Percentiles rank a stretch among this genome's conserved stretches.
These are phyloP conservation scores for Trichoplusia ni DNA, from an alignment of 1,140 invertebrate genomes.

Conservation along the genomic window DNA sequence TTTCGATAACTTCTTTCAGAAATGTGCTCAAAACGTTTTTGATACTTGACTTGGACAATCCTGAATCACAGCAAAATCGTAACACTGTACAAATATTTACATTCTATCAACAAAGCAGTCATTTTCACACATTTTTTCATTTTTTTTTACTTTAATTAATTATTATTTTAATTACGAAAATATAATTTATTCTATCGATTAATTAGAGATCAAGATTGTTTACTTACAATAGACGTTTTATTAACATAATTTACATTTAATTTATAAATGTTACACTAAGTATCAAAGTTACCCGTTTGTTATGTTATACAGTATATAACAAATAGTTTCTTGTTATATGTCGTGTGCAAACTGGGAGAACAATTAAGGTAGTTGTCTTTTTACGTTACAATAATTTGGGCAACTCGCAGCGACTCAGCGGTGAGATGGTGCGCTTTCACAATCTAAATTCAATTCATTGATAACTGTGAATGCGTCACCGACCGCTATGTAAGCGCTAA, in stretches of 20 bases:
- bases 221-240: slow-evolving; percentile 45
- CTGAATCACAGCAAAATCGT: slow-evolving; percentile 52
- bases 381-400: background rate
- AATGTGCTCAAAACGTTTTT: too few relatives aligned
- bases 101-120: slow-evolving; percentile 63
- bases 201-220: slow-evolving; percentile 66
- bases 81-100: slow-evolving; percentile 75
- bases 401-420: too few relatives aligned
- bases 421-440: too few relatives aligned
- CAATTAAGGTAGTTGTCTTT: background rate
- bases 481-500: too few relatives aligned
- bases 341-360: slow-evolving; percentile 34
- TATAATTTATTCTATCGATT: slow-evolving; percentile 73
- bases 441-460: too few relatives aligned
- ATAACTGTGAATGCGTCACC: too few relatives aligned
- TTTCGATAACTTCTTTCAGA: too few relatives aligned
- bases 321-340: slow-evolving; percentile 33
- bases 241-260: slow-evolving; percentile 39
- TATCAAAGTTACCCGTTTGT: slow-evolving; percentile 52
- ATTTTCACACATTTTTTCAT: slow-evolving; percentile 49
- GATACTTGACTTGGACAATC: slow-evolving; percentile 8
- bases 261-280: slow-evolving; percentile 47
- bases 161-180: slow-evolving; percentile 68
- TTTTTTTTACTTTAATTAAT: slow-evolving; percentile 40
- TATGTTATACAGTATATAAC: slow-evolving; percentile 44